A percentile compares a stretch with the other conserved stretches of the same genome.
Conservation (phyloP, 2,113 vertebrate genomes). For the Dicerorhinus sumatrensis region DNA sequence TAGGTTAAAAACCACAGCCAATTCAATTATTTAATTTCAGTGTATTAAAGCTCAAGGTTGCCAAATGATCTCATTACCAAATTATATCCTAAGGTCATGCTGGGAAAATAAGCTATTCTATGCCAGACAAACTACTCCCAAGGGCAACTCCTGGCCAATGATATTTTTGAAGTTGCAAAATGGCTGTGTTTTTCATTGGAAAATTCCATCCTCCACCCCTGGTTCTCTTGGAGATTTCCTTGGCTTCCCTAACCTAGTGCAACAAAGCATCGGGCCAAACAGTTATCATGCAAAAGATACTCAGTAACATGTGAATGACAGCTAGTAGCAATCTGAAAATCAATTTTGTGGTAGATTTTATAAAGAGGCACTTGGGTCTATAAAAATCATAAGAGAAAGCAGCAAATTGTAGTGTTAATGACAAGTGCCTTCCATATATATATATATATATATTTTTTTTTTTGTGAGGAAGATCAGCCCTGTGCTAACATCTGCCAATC, state of each 20-base stretch:
- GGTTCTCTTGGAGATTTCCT: neutral
- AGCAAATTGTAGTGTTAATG: neutral
- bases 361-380: neutral
- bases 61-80: constrained; percentile 79
- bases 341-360: neutral
- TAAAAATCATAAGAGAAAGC: neutral
- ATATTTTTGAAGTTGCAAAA: constrained; percentile 65
- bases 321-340: neutral
- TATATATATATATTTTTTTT: too few relatives aligned
- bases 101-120: constrained; percentile 56
- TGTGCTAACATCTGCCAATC: too few relatives aligned
- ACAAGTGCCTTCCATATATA: neutral
- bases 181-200: constrained; percentile 59
- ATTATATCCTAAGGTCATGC: constrained; percentile 76
- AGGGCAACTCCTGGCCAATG: constrained; percentile 32
- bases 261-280: neutral
- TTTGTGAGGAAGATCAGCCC: too few relatives aligned
- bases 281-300: neutral
- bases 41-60: constrained; percentile 68
- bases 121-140: constrained; percentile 59
- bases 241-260: neutral
- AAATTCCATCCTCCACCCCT: constrained; percentile 25
- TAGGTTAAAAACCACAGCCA: constrained; percentile 65
- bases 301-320: neutral
- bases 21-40: constrained; percentile 77